Conservation (phyloP, 2,113 vertebrate genomes). For the Haemorhous mexicanus region DNA sequence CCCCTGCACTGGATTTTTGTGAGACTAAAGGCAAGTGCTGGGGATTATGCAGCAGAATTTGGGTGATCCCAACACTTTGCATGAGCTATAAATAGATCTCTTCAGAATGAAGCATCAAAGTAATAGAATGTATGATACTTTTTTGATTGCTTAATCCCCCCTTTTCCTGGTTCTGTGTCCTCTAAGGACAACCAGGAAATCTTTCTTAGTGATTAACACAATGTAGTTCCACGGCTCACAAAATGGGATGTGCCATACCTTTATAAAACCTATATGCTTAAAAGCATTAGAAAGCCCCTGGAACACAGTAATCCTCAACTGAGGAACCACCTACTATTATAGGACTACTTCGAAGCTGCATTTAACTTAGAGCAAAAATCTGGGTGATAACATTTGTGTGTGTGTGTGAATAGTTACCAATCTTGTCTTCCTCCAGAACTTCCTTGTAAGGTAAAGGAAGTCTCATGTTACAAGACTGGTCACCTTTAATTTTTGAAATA, state of each 20-base stretch:
- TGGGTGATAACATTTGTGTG: background rate
- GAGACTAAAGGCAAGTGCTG: background rate
- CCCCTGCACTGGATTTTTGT: background rate
- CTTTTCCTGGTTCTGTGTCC: constrained; percentile 12
- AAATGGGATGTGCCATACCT: background rate
- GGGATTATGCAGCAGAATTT: background rate
- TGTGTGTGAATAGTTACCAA: background rate
- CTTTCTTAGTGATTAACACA: background rate
- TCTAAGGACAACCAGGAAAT: constrained; percentile 14
- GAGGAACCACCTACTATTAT: background rate
- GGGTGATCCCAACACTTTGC: background rate
- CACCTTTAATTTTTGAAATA: background rate
- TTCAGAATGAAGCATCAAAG: background rate
- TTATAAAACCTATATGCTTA: background rate
- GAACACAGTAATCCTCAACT: background rate
- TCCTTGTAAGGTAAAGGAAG: background rate
- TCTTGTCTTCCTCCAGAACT: background rate
- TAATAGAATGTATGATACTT: constrained; percentile 37
- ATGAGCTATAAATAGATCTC: background rate
- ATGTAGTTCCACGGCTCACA: background rate
- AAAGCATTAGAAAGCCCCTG: background rate
- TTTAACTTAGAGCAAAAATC: background rate
- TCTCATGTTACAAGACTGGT: background rate
- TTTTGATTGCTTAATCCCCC: constrained; percentile 11
- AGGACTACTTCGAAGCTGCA: background rate